These are phyloP conservation scores for Chloropsis hardwickii DNA, from an alignment of 2,113 vertebrate genomes.

Conservation along the genomic window DNA sequence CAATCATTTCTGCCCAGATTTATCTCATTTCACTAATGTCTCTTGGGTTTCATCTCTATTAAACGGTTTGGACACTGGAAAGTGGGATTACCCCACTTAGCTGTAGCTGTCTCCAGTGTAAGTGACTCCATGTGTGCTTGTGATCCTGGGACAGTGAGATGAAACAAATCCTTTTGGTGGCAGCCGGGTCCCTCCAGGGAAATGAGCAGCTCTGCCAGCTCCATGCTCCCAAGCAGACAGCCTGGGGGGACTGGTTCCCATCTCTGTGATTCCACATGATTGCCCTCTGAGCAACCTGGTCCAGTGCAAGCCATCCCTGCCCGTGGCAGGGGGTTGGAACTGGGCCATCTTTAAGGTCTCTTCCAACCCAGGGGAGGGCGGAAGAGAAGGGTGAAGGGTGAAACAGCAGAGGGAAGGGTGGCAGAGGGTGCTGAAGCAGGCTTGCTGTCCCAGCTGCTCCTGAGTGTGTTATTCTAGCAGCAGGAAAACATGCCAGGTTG, in stretches of 20 bases:
- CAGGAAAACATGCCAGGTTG: not conserved
- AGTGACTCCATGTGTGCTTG: not conserved
- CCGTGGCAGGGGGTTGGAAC: not conserved
- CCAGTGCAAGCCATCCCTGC: not conserved
- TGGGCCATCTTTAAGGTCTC: not conserved
- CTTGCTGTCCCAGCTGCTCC: not conserved
- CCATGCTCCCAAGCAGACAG: not conserved
- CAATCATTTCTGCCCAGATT: conserved; percentile 38
- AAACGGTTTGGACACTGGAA: not conserved
- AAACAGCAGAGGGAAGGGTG: not conserved
- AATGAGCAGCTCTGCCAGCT: not conserved
- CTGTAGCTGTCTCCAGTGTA: not conserved
- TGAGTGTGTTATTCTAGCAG: not conserved
- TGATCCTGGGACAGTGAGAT: not conserved
- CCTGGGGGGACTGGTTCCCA: not conserved
- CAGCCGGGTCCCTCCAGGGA: not conserved
- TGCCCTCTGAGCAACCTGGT: not conserved
- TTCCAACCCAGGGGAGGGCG: not conserved
- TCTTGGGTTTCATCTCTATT: conserved; percentile 42
- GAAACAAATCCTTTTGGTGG: not conserved
- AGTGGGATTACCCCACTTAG: not conserved
- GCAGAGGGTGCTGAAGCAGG: not conserved
- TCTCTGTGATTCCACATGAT: accelerated
- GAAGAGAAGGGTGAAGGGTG: not conserved
- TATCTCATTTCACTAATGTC: not conserved